Conservation (phyloP, 2,888 invertebrate genomes). For the Enoplolaimus lenunculus region DNA sequence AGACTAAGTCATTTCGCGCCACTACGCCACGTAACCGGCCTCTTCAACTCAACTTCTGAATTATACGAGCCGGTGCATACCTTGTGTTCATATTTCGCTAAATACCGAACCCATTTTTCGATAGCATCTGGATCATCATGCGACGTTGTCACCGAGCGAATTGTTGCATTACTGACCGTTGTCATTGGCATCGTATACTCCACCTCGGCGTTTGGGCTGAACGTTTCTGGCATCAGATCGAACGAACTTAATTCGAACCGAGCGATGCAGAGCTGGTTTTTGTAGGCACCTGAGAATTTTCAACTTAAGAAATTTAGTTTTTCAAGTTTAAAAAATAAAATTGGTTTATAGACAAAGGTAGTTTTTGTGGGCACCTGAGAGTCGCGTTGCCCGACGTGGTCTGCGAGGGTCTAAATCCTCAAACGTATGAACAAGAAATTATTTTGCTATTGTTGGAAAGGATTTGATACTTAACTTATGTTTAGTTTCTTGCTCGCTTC, state of each 20-base stretch:
- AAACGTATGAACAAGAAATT: no score
- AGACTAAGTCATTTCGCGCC: no score
- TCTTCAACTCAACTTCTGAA: no score
- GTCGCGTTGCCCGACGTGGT: no score
- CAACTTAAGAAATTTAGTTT: conserved; percentile 7
- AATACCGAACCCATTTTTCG: conserved; percentile 91
- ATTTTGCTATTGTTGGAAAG: no score
- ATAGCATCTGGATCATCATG: conserved; percentile 61
- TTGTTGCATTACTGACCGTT: conserved; percentile 80
- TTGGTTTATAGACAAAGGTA: background rate
- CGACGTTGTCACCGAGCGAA: conserved; percentile 58
- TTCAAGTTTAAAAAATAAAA: conserved; percentile 15
- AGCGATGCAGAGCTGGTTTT: conserved; percentile 84
- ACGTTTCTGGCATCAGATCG: conserved; percentile 85
- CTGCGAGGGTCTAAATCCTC: no score
- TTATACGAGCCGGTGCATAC: no score
- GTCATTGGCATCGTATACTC: conserved; percentile 98
- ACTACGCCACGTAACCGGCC: no score
- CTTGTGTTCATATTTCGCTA: conserved; percentile 86
- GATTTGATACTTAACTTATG: no score
- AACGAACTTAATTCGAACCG: conserved; percentile 87
- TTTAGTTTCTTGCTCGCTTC: no score
- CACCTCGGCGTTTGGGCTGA: conserved; percentile 72
- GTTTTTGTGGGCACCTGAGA: no score
- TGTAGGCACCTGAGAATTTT: conserved; percentile 79